Evolutionary conservation across 2,797 vertebrate species (phyloP).

Genomic region (Diplodus sargus): DNA sequence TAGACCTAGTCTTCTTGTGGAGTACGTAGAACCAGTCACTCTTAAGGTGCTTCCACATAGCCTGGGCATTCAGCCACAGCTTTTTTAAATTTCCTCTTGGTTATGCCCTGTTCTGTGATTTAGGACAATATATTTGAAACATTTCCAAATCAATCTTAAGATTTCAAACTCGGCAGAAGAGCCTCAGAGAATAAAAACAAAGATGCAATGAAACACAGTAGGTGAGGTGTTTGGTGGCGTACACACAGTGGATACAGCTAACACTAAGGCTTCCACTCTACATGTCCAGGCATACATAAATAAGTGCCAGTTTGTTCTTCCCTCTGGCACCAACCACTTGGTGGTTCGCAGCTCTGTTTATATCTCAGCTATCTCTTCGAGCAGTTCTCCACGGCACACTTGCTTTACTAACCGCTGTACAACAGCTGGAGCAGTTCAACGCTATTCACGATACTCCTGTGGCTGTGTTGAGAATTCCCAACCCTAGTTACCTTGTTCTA

Average conservation of each 20-base stretch:
- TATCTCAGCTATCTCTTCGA: constrained; percentile 25
- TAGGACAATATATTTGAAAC: background rate
- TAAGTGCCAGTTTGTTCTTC: constrained; percentile 49
- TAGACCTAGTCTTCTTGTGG: background rate
- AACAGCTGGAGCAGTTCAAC: constrained; percentile 62
- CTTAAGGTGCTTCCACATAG: background rate
- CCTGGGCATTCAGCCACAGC: constrained; percentile 2
- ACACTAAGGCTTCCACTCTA: background rate
- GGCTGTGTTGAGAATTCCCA: constrained; percentile 41
- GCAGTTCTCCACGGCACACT: constrained; percentile 37
- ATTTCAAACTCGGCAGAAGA: background rate
- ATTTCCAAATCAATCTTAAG: constrained; percentile 7
- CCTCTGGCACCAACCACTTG: constrained; percentile 30
- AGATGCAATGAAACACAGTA: background rate
- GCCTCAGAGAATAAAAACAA: constrained; percentile 1
- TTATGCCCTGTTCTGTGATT: background rate
- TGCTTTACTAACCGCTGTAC: constrained; percentile 36
- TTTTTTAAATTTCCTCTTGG: too few relatives aligned
- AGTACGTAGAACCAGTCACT: background rate
- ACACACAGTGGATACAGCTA: constrained; percentile 15
- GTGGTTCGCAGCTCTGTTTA: constrained; percentile 25
- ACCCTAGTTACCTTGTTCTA: constrained; percentile 39
- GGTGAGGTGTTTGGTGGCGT: background rate
- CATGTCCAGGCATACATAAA: constrained; percentile 46
- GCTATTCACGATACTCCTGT: constrained; percentile 49